These are phyloP conservation scores for Mesocricetus auratus DNA, from an alignment of 2,113 vertebrate genomes.

Conservation along the genomic window DNA sequence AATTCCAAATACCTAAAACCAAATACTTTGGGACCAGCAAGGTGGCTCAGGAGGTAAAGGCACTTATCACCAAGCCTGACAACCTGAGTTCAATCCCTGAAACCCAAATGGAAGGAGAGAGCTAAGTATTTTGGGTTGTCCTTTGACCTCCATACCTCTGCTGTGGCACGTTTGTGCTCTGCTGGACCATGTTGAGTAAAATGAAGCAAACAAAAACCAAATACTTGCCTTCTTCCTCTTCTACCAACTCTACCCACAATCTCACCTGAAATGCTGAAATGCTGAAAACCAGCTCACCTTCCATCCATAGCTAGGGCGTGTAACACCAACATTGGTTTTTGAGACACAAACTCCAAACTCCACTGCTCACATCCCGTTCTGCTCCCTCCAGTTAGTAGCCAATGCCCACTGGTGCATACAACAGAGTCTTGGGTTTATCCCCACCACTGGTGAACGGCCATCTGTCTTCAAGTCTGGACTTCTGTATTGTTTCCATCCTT, in stretches of 20 bases:
- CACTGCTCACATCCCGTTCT: background rate
- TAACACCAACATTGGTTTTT: background rate
- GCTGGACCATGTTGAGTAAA: background rate
- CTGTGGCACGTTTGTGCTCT: background rate
- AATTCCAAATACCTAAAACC: conserved; percentile 37
- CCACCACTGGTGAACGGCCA: background rate
- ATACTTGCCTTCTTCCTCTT: background rate
- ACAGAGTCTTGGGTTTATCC: background rate
- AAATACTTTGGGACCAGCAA: background rate
- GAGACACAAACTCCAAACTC: background rate
- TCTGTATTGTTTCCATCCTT: background rate
- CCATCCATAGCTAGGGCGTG: background rate
- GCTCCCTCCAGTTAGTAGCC: background rate
- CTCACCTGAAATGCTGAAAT: background rate
- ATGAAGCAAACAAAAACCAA: background rate
- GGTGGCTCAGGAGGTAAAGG: background rate
- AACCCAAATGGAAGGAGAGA: background rate
- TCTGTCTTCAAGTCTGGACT: background rate
- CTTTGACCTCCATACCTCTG: background rate
- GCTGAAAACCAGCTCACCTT: background rate
- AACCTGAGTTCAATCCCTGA: background rate
- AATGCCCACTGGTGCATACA: background rate
- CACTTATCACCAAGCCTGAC: background rate
- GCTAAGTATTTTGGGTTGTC: background rate
- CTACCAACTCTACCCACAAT: background rate